These are phyloP conservation scores for Criorhina ranunculi DNA, from an alignment of 2,888 invertebrate genomes.

Conservation along the genomic window DNA sequence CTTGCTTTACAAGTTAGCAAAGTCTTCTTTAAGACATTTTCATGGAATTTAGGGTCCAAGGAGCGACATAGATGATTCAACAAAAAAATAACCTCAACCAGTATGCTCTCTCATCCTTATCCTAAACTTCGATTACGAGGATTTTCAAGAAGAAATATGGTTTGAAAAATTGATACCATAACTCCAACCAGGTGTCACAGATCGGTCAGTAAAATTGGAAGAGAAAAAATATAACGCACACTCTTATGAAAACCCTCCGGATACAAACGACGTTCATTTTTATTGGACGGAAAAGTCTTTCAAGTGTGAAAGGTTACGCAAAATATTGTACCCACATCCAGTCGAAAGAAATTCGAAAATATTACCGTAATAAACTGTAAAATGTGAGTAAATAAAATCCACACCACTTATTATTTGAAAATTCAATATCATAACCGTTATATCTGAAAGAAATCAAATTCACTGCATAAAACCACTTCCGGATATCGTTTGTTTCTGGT, in stretches of 20 bases:
- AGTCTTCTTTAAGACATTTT: too few relatives aligned
- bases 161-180: slow-evolving; percentile 23
- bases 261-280: not conserved
- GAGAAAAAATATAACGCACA: slow-evolving; percentile 14
- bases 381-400: slow-evolving; percentile 51
- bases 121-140: too few relatives aligned
- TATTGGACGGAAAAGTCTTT: slow-evolving; percentile 12
- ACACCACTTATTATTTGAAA: slow-evolving; percentile 41
- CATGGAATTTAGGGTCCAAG: too few relatives aligned
- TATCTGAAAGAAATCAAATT: slow-evolving; percentile 58
- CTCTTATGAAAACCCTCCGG: not conserved
- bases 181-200: slow-evolving; percentile 24
- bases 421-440: slow-evolving; percentile 37
- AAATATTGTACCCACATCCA: slow-evolving; percentile 13
- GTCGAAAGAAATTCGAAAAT: not conserved
- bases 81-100: too few relatives aligned
- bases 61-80: too few relatives aligned
- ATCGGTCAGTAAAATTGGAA: slow-evolving; percentile 14
- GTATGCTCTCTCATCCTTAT: too few relatives aligned
- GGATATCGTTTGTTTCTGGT: slow-evolving; percentile 24
- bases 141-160: too few relatives aligned
- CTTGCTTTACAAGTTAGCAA: too few relatives aligned
- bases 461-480: slow-evolving; percentile 64
- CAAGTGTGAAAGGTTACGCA: slow-evolving; percentile 13
- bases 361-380: slow-evolving; percentile 48